A percentile compares a stretch with the other conserved stretches of the same genome.
These are phyloP conservation scores for Corvus moneduloides DNA, from an alignment of 2,113 vertebrate genomes.

Conservation along the genomic window DNA sequence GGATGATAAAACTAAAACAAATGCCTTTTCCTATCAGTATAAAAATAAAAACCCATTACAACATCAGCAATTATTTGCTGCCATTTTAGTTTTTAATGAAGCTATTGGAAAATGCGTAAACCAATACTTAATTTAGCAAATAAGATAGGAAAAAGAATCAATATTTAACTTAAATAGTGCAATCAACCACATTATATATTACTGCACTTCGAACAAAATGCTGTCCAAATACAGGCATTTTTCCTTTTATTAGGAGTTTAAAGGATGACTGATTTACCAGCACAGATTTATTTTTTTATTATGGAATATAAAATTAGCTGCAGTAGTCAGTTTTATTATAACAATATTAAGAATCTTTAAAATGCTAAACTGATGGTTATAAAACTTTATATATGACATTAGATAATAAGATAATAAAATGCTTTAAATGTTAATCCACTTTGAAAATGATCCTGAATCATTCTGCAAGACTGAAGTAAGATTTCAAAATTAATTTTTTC, in stretches of 20 bases:
- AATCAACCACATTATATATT: not conserved
- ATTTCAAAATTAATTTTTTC: slow-evolving; percentile 48
- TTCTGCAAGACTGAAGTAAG: not conserved
- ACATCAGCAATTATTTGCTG: not conserved
- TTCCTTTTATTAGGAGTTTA: slow-evolving; percentile 33
- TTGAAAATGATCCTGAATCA: slow-evolving; percentile 28
- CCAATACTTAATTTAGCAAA: not conserved
- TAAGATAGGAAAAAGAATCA: slow-evolving; percentile 14
- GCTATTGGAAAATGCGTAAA: slow-evolving; percentile 9
- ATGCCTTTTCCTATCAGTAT: not conserved
- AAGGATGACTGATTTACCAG: slow-evolving; percentile 30
- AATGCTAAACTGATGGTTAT: slow-evolving; percentile 41
- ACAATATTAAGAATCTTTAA: slow-evolving; percentile 52
- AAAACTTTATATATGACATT: slow-evolving; percentile 61
- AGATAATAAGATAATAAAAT: slow-evolving; percentile 63
- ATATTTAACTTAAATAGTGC: slow-evolving; percentile 19
- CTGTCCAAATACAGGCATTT: not conserved
- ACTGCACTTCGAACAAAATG: not conserved
- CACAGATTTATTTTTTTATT: slow-evolving; percentile 55
- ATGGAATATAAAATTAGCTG: slow-evolving; percentile 51
- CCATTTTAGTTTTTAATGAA: slow-evolving; percentile 7
- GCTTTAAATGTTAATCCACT: slow-evolving; percentile 39
- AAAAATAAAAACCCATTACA: not conserved
- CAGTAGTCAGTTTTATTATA: slow-evolving; percentile 46
- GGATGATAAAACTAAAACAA: not conserved